Percentiles rank a stretch among this genome's conserved stretches.
Evolutionary conservation across 2,888 invertebrate species (phyloP).

Genomic region (Balanococcus diminutus): DNA sequence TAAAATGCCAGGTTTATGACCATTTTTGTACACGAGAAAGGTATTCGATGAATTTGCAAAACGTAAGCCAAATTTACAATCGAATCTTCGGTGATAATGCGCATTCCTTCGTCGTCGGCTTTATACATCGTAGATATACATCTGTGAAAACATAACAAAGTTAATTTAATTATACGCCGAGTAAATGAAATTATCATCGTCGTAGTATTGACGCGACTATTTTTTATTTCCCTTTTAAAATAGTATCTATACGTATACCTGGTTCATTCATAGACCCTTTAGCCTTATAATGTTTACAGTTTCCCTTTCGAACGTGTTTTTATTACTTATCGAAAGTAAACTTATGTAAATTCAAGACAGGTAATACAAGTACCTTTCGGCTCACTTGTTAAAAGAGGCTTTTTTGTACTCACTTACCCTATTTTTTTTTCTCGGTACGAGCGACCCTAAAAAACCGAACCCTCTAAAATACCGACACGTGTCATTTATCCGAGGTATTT

Average conservation of each 20-base stretch:
- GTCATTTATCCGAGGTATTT: constrained; percentile 45
- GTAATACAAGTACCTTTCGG: neutral
- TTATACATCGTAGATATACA: neutral
- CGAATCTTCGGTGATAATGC: neutral
- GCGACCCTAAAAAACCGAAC: constrained; percentile 39
- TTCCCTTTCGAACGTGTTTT: constrained; percentile 13
- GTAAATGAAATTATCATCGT: neutral
- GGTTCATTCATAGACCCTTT: neutral
- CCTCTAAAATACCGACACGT: constrained; percentile 54
- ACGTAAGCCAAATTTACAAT: neutral
- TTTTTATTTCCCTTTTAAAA: neutral
- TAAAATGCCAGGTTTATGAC: constrained; percentile 7
- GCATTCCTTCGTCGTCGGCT: neutral
- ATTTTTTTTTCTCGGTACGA: constrained; percentile 2
- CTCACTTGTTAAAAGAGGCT: constrained; percentile 11
- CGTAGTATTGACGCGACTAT: neutral
- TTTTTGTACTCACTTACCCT: constrained; percentile 32
- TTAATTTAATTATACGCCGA: neutral
- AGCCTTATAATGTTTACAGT: neutral
- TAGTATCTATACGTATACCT: neutral
- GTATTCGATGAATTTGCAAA: neutral
- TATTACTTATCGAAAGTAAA: constrained; percentile 26
- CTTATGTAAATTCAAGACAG: constrained; percentile 31
- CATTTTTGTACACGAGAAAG: neutral
- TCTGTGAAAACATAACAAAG: neutral